Base-by-base conservation (phyloP, 2,888 invertebrate species). In the Scaptomyza cyrtandrae region DNA sequence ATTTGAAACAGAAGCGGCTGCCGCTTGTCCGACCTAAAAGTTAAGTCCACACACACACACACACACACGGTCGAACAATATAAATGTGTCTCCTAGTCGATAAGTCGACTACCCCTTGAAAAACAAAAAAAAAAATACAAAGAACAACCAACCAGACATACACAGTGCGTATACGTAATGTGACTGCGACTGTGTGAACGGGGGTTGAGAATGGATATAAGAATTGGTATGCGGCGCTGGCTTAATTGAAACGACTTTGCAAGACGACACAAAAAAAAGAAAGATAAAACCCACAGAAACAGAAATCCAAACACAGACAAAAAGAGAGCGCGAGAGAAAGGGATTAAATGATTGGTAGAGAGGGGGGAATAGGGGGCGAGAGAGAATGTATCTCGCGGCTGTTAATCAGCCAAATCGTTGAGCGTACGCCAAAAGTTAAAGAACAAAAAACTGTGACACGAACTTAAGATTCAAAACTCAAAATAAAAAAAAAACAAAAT, bases 1-100 rank as follows among this genome's bases (percentile, higher is more conserved):
- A 82, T 82, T 82, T 82, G 83, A 80, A 82, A 78, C 83, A 83
- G 86, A 76, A 83, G 80, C 72, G 64, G 3, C 57, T 39, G 55
- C 27, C 65, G 41, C 61, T 60, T 54, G 45, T 24, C 44, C 57
- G 19, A 50, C 50, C 62, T 48, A 59, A 78, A 71, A 71, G 75
- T 74, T 63, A 71, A 56, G 59, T 58, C 60, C 39, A 50, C 33
- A 37, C 37, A n/a, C 37, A 69, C 62, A 61, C 62, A 64, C 35
- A 54, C 41, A 10, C 10, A 41, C 37, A 35, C n/a, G 13, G 54
- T 44, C 29, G 53, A 33, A 49, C 19, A 54, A 43, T 45, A 46
- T 31, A 55, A 68, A 64, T 60, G 69, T 64, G 70, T 60, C 64
- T 60, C 44, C 37, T 46, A 71, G 74, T 57, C 71, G 74, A 75